Evolutionary conservation across 2,888 invertebrate species (phyloP).

Genomic region (Aphidoletes aphidimyza): DNA sequence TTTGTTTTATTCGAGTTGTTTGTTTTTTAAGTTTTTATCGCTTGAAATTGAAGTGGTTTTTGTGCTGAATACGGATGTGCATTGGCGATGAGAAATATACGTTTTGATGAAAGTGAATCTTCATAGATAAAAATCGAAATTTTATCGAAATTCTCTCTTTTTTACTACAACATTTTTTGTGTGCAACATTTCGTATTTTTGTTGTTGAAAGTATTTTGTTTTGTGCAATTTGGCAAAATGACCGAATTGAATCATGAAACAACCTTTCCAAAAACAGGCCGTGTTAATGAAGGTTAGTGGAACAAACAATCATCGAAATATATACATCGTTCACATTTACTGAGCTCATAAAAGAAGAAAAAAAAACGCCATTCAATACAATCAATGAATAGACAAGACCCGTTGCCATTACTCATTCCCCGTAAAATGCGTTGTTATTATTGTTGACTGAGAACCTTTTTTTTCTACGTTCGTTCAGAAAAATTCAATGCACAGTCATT

Average conservation of each 20-base stretch:
- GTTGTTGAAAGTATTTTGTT: background rate
- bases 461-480: background rate
- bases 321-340: slow-evolving; percentile 45
- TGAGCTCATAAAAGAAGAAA: too few species aligned
- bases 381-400: background rate
- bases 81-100: background rate
- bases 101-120: background rate
- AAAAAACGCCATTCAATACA: background rate
- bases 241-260: slow-evolving; percentile 68
- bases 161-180: background rate
- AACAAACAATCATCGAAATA: slow-evolving; percentile 55
- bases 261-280: slow-evolving; percentile 72
- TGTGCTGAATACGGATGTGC: background rate
- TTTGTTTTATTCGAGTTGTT: background rate
- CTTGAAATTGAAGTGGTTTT: background rate
- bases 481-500: too few species aligned
- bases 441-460: background rate
- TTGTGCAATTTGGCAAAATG: slow-evolving; percentile 58
- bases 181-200: background rate
- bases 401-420: background rate
- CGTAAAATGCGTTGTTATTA: background rate
- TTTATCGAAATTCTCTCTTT: too few species aligned
- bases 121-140: background rate
- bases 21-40: background rate
- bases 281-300: slow-evolving; percentile 73